Evolutionary conservation across 1,140 invertebrate species (phyloP), one percentile per base, ranked within the genome.

Genomic region (Papilio machaon): DNA sequence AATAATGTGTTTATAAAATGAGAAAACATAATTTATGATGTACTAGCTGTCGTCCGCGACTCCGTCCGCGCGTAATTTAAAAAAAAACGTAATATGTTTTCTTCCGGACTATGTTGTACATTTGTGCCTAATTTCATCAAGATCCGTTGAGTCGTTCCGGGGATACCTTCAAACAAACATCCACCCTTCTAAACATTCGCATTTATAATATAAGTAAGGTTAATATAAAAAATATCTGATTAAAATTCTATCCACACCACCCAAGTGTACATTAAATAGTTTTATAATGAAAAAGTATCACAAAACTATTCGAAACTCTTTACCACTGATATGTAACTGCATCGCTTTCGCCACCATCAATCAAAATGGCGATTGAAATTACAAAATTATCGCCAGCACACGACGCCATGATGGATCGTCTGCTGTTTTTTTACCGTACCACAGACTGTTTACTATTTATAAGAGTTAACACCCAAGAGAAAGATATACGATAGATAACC

Each of bases 371-470:
- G 64, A 67, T 35, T 67, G 64, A 67, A 67, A 67, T 35, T 23
- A 67, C 64, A 67, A 67, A 67, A 67, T 67, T 35, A 67, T 67
- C 64, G 23, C 64, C 10, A 35, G 64, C 64, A 67, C 64, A 67
- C 64, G 64, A 67, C 64, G 64, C 30, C 30, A 13, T 67, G 64
- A 67, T 67, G 64, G 64, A 67, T 67, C 64, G 64, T 15, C 64
- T 15, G 23, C 64, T 11, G 2, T 58, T 58, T 64, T 67, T 67
- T 67, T 67, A 67, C 11, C 13, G 64, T 67, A 35, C 23, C 30
- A 67, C 64, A 13, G 10, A 64, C 60, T 64, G n/a, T 30, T 64
- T 35, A 67, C 64, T 67, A 67, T 67, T 67, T 35, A 35, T 67
- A 30, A 67, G 23, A 67, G 23, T 35, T 67, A 67, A 67, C 64